Percentiles rank a stretch among this genome's conserved stretches.
Evolutionary conservation across 2,888 invertebrate species (phyloP).

Genomic region (Aradus depressus): DNA sequence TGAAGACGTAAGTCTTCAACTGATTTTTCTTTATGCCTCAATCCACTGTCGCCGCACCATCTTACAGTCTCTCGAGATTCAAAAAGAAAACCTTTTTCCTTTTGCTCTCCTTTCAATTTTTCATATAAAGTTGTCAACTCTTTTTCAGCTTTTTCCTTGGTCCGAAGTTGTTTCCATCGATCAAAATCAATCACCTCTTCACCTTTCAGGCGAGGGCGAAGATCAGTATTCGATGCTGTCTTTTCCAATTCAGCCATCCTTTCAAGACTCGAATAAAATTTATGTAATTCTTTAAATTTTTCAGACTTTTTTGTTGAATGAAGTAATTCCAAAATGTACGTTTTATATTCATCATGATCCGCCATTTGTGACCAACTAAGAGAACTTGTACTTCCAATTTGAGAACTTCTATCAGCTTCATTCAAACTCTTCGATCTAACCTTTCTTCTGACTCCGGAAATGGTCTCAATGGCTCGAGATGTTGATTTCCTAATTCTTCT

Average conservation of each 20-base stretch:
- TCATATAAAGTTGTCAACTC: conserved; percentile 65
- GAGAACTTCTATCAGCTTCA: conserved; percentile 42
- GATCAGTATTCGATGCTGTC: conserved; percentile 55
- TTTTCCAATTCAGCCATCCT: conserved; percentile 71
- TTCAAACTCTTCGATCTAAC: conserved; percentile 55
- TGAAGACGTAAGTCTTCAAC: conserved; percentile 74
- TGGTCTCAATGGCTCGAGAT: conserved; percentile 36
- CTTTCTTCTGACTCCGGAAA: conserved; percentile 38
- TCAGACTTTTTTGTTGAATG: conserved; percentile 51
- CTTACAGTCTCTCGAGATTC: conserved; percentile 60
- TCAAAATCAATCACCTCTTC: conserved; percentile 79
- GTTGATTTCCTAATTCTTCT: conserved; percentile 49
- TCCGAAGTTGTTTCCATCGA: conserved; percentile 69
- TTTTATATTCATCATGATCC: conserved; percentile 46
- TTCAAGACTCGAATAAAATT: conserved; percentile 75
- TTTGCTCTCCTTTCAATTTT: conserved; percentile 66
- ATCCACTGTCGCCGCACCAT: conserved; percentile 69
- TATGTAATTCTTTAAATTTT: conserved; percentile 70
- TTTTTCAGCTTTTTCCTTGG: conserved; percentile 67
- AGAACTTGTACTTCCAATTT: conserved; percentile 39
- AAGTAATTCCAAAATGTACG: conserved; percentile 53
- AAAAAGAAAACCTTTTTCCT: conserved; percentile 72
- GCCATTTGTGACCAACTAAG: conserved; percentile 36
- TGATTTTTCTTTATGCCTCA: conserved; percentile 73
- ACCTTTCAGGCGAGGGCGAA: conserved; percentile 59